A percentile compares a stretch with the other conserved stretches of the same genome.
phyloP scores from a whole-genome alignment of 2,888 invertebrate genomes.

The Desoria tigrina region DNA sequence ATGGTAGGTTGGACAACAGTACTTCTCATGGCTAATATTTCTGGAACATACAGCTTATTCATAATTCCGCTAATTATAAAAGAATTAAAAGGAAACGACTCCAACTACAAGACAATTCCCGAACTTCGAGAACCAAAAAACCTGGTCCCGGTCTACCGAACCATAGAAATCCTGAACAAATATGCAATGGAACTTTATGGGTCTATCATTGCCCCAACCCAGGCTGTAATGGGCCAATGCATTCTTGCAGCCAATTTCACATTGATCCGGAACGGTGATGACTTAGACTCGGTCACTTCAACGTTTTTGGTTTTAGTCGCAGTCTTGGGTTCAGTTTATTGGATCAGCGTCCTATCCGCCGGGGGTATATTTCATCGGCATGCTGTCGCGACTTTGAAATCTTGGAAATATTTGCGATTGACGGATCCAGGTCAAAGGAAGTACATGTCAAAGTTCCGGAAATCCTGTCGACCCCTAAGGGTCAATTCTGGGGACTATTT shows the following conservation, averaged over 20 bases:
- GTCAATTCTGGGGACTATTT: background rate
- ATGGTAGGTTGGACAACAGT: too few relatives aligned
- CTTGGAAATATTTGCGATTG: background rate
- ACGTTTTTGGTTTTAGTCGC: background rate
- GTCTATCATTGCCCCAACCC: background rate
- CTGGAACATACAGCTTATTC: too few relatives aligned
- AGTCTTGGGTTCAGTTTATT: too few relatives aligned
- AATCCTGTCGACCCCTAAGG: background rate
- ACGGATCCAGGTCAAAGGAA: background rate
- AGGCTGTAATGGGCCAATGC: background rate
- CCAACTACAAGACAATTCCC: background rate
- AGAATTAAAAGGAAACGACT: background rate
- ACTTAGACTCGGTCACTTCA: background rate
- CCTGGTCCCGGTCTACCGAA: background rate
- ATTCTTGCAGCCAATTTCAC: background rate
- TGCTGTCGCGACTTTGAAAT: background rate
- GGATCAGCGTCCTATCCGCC: background rate
- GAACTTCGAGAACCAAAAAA: background rate
- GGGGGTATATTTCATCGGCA: background rate
- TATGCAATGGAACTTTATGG: too few relatives aligned
- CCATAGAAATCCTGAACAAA: background rate
- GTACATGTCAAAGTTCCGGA: background rate
- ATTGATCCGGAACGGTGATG: background rate
- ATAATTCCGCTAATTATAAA: background rate
- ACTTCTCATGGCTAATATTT: too few relatives aligned